phyloP scores from a whole-genome alignment of 2,888 invertebrate species.

The Troides helena region DNA sequence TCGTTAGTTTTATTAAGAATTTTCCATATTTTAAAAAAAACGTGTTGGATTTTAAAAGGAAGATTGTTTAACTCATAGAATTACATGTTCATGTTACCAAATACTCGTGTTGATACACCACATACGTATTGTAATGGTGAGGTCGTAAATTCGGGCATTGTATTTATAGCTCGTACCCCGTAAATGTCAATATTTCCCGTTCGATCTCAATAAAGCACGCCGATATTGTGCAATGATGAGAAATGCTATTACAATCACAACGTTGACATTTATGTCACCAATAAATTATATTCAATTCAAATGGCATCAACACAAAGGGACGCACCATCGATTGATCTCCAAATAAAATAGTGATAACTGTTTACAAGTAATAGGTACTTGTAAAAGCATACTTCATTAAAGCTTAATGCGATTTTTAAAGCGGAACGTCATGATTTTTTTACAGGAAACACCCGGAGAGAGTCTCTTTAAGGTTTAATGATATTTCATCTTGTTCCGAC shows the following conservation, averaged over 20 bases:
- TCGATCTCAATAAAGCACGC: constrained; percentile 21
- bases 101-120: not conserved
- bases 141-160: constrained; percentile 16
- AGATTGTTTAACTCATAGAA: not conserved
- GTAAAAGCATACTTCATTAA: not conserved
- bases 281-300: constrained; percentile 1
- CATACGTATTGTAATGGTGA: constrained; percentile 4
- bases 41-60: no score
- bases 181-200: constrained; percentile 24
- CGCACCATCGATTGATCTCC: not conserved
- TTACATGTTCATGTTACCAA: constrained; percentile 3
- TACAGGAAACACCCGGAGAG: constrained; percentile 14
- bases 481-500: constrained; percentile 25
- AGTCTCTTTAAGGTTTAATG: constrained; percentile 27
- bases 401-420: constrained; percentile 7
- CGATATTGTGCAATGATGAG: constrained; percentile 22
- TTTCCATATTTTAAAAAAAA: no score
- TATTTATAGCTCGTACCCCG: constrained; percentile 20
- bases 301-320: not conserved
- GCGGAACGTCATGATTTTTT: constrained; percentile 20
- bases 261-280: not conserved
- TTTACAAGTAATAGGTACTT: not conserved
- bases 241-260: constrained; percentile 13
- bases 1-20: no score
- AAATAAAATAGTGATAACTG: not conserved